Conservation (phyloP, 2,113 vertebrate genomes). For the Cariama cristata region DNA sequence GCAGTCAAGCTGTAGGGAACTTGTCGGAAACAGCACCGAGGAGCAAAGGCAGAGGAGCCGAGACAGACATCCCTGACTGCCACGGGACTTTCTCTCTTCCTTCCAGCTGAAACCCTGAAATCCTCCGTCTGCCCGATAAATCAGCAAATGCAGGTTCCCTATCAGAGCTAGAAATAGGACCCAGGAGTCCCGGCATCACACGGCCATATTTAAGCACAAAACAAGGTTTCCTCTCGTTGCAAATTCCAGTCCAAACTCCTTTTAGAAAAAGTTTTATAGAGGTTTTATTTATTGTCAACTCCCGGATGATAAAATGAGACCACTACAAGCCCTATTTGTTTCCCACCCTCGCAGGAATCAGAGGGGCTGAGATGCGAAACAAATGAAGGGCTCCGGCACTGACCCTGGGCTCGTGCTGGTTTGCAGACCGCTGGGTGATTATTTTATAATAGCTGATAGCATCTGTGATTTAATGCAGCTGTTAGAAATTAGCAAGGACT, state of each 20-base stretch:
- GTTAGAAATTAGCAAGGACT: conserved; percentile 80
- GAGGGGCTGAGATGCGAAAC: conserved; percentile 45
- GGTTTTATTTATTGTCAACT: conserved; percentile 51
- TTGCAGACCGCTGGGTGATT: conserved; percentile 70
- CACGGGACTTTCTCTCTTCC: background rate
- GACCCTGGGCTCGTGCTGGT: conserved; percentile 64
- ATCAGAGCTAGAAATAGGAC: background rate
- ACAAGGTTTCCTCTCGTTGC: conserved; percentile 9
- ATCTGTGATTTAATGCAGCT: conserved; percentile 81
- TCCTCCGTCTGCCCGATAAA: background rate
- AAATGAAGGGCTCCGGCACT: conserved; percentile 39
- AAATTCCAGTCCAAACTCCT: conserved; percentile 16
- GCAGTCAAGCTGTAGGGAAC: conserved; percentile 19
- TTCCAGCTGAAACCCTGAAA: background rate
- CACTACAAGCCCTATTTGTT: conserved; percentile 44
- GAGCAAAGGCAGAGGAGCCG: background rate
- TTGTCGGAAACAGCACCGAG: background rate
- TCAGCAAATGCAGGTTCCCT: background rate
- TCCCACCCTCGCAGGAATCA: conserved; percentile 10
- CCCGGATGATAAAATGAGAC: conserved; percentile 55
- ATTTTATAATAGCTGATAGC: conserved; percentile 78
- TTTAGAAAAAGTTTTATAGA: conserved; percentile 48
- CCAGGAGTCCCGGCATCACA: conserved; percentile 5
- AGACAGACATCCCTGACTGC: background rate
- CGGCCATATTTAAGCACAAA: background rate